These are phyloP conservation scores for Phaetusa simplex DNA, from an alignment of 2,113 vertebrate genomes.

Conservation along the genomic window DNA sequence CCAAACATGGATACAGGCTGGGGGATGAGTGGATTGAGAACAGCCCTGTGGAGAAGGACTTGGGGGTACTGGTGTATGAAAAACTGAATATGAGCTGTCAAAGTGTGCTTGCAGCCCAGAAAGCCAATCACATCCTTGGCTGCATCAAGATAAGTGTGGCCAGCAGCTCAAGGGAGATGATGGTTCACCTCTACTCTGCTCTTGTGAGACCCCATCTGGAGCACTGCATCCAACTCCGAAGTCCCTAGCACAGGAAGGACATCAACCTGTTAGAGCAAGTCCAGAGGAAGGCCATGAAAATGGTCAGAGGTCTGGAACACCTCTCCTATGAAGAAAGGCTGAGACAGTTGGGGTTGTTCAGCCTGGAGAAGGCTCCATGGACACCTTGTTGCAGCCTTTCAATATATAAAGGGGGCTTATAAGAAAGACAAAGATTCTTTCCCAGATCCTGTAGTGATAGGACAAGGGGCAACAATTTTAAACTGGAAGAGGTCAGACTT, in stretches of 20 bases:
- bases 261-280: background rate
- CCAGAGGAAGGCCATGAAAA: background rate
- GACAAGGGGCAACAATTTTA: background rate
- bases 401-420: background rate
- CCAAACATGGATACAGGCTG: accelerated
- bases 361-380: background rate
- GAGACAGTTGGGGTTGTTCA: background rate
- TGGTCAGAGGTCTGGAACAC: background rate
- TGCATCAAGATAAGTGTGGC: accelerated
- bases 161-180: background rate
- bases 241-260: too few species aligned
- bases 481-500: background rate
- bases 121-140: background rate
- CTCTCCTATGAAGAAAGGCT: background rate
- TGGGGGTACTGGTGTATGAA: background rate
- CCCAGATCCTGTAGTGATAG: background rate
- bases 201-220: background rate
- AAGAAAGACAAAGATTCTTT: background rate
- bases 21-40: background rate
- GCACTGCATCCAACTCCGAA: background rate
- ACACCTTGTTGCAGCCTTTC: background rate
- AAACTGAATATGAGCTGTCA: background rate
- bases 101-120: background rate
- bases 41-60: background rate
- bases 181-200: background rate